Base-by-base conservation (phyloP, 2,113 vertebrate species). In the Forbesichthys papilliferus region DNA sequence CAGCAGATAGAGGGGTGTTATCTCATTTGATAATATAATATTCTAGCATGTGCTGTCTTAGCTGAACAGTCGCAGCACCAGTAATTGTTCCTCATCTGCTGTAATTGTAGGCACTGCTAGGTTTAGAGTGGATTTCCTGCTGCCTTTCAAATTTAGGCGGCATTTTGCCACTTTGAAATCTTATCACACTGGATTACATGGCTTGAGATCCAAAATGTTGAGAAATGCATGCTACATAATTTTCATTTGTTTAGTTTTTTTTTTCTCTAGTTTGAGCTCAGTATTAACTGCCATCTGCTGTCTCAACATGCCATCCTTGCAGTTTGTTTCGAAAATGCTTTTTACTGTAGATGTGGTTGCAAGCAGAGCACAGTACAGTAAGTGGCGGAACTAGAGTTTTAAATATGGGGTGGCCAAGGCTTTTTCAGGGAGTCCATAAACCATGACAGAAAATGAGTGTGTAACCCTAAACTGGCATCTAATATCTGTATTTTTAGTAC, bases 181-280 rank as follows among this genome's bases (percentile, higher is more conserved):
- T 66, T 81, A 86, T 91, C 83, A 79, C 78, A 82, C 77, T 79
- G 81, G 81, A 91, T 92, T 90, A 88, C 80, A 89, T 48, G 80
- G 57, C 81, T 83, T 61, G 8, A 75, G 79, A 84, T 78, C 86
- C 75, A 78, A 78, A 64, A 58, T 11, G 16, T 68, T 66, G 62
- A 65, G 62, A 64, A 63, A 74, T 46, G 34, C 61, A 53, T 66
- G 66, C 69, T 69, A 69, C 60, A 75, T 79, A 0, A 42, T 42
- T 42, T 27, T 27, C 1, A 27, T 27, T 27, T 27, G 27, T 27
- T 27, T 27, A 3, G 27, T 27, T 27, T 27, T 27, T 20, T 20
- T 27, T 27, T 42, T 58, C n/a, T 81, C 77, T 84, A 73, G 78
- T 74, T 64, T 65, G 68, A 81, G 76, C 67, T 58, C 51, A 48